These are phyloP conservation scores for Platysternon megacephalum DNA, from an alignment of 2,113 vertebrate species.

Conservation along the genomic window DNA sequence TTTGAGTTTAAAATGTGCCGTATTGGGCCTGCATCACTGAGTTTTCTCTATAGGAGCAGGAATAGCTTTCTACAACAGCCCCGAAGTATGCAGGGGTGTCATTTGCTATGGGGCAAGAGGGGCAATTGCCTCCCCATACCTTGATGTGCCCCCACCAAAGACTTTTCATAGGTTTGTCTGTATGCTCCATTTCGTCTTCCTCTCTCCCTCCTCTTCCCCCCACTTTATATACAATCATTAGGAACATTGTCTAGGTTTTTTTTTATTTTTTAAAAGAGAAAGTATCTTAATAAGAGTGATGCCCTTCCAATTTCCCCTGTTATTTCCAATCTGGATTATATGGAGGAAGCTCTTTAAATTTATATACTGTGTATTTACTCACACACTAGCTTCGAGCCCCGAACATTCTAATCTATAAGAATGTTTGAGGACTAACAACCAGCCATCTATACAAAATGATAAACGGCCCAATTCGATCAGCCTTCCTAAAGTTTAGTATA, in stretches of 20 bases:
- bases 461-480: background rate
- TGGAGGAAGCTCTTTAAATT: fast-evolving
- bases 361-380: fast-evolving
- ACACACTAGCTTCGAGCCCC: background rate
- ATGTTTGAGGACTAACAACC: fast-evolving
- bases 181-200: background rate
- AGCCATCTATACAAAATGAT: background rate
- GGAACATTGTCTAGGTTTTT: background rate
- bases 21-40: fast-evolving
- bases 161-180: background rate
- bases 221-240: background rate
- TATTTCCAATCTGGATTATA: background rate
- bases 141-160: background rate
- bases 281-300: fast-evolving
- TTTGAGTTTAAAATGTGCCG: fast-evolving
- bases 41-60: background rate
- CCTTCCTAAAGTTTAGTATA: background rate
- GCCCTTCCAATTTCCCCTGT: fast-evolving
- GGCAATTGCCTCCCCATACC: background rate
- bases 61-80: background rate
- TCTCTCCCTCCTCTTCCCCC: background rate
- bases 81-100: fast-evolving
- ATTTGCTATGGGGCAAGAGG: background rate
- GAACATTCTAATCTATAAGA: fast-evolving
- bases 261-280: background rate